Base-by-base conservation (phyloP, 2,113 vertebrate species). In the Xiphophorus hellerii region DNA sequence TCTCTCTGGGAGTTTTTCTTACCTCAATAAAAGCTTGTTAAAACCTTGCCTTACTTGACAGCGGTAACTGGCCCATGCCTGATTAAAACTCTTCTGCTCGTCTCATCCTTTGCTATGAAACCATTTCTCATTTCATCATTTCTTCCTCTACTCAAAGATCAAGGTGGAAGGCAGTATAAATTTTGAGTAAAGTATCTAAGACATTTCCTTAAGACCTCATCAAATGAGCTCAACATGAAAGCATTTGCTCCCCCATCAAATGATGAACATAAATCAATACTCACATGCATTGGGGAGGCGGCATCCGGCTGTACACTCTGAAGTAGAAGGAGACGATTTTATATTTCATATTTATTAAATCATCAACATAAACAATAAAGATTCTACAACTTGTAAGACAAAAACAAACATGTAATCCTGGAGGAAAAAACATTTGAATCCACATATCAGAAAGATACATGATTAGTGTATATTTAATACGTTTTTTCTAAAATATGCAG, bases 221-320 rank as follows among this genome's bases (percentile, higher is more conserved):
- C 17, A 58, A 58, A 58, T 58, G 25, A 58, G 51, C 15, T 14
- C 20, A 54, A 54, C 20, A 54, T 20, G 51, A 22, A 54, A 54
- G 51, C 51, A 54, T 25, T 20, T 25, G 7, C 51, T 22, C 7
- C 51, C 17, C 17, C 22, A 54, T 54, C 51, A 22, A 25, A 54
- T 8, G 17, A 54, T 54, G 7, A 54, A 9, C 51, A 54, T 37
- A 37, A 58, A 58, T 9, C 11, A 39, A 33, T 66, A 96, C 96
- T 96, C 87, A 97, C 96, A 1, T 97, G 96, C 96, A 97, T 97
- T 33, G 96, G 96, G 44, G 96, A 97, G 0, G 96, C 96, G 9
- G 96, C 96, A 69, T 97, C 96, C 4, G 96, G 96, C 82, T 97
- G 96, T 15, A 97, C 96, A 0, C 96, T 97, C 96, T 97, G 73